phyloP scores from a whole-genome alignment of 2,113 vertebrate species.

The Macrotus californicus region DNA sequence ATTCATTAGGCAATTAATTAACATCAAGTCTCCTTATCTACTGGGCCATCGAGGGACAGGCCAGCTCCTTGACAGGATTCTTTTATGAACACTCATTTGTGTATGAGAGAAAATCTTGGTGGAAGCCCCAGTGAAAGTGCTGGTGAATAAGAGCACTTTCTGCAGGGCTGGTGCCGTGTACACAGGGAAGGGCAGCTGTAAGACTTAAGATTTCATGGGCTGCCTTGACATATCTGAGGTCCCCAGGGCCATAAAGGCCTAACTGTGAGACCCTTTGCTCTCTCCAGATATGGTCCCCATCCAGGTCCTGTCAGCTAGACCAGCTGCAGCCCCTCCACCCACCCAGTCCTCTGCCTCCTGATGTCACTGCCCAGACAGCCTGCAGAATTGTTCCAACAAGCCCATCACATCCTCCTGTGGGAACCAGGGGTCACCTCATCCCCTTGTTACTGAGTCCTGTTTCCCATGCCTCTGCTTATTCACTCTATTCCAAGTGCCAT shows the following conservation, averaged over 20 bases:
- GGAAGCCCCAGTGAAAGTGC: not conserved
- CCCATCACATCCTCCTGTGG: not conserved
- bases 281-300: not conserved
- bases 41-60: conserved; percentile 46
- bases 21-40: conserved; percentile 49
- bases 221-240: not conserved
- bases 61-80: conserved; percentile 46
- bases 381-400: not conserved
- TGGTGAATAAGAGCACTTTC: not conserved
- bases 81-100: conserved; percentile 55
- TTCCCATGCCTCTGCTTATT: not conserved
- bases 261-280: not conserved
- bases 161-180: not conserved
- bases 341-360: not conserved
- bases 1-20: conserved; percentile 68
- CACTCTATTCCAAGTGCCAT: not conserved
- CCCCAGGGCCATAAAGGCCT: not conserved
- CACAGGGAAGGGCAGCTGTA: not conserved
- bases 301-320: not conserved
- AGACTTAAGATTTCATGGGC: not conserved
- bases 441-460: not conserved
- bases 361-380: not conserved
- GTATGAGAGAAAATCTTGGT: conserved; percentile 20
- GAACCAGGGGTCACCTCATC: not conserved
- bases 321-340: not conserved